A percentile compares a stretch with the other conserved stretches of the same genome.
Conservation (phyloP, 2,888 invertebrate species). For the Apamea anceps region DNA sequence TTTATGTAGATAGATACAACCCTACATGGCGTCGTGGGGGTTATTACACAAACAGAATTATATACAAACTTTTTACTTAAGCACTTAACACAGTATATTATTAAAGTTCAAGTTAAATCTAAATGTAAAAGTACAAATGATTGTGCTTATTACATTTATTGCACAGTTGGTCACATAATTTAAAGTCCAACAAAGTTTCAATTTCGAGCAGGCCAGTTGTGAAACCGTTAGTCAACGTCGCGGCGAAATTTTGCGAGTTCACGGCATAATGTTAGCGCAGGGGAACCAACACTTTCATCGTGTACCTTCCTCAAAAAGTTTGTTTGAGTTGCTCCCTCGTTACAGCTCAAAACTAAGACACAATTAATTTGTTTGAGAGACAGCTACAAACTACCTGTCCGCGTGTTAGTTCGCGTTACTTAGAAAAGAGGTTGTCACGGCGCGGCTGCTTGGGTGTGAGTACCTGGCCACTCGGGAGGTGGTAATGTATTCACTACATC, state of each 20-base stretch:
- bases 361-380: conserved; percentile 89
- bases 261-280: conserved; percentile 75
- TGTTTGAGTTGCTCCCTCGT: conserved; percentile 83
- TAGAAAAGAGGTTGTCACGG: conserved; percentile 84
- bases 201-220: conserved; percentile 68
- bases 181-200: conserved; percentile 68
- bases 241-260: conserved; percentile 78
- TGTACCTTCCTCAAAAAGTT: conserved; percentile 84
- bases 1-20: not conserved
- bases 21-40: not conserved
- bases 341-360: conserved; percentile 86
- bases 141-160: conserved; percentile 36
- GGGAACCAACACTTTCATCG: conserved; percentile 75
- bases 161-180: conserved; percentile 40
- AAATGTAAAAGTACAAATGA: not conserved
- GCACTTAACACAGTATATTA: not conserved
- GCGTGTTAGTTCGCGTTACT: conserved; percentile 82
- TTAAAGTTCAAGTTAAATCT: conserved; percentile 10
- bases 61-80: not conserved
- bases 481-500: conserved; percentile 87
- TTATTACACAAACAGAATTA: not conserved
- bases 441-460: conserved; percentile 73
- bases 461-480: conserved; percentile 79
- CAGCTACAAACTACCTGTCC: conserved; percentile 88
- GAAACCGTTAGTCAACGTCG: conserved; percentile 75